Evolutionary conservation across 2,888 invertebrate genomes (phyloP).

Genomic region (Yponomeuta cagnagella): DNA sequence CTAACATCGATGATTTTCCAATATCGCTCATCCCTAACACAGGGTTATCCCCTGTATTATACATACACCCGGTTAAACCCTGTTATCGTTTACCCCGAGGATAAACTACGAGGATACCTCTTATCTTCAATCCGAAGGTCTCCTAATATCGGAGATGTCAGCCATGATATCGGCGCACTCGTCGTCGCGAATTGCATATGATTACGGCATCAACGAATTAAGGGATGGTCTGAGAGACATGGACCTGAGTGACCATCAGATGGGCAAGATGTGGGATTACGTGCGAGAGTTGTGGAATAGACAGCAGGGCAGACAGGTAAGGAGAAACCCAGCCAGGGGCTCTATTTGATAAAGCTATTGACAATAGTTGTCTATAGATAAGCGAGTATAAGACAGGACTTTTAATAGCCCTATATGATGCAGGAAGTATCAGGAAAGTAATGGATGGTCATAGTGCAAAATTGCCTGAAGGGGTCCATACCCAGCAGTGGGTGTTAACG

Average conservation of each 20-base stretch:
- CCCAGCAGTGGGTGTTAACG: no score
- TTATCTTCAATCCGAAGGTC: conserved; percentile 35
- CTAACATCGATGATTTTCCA: no score
- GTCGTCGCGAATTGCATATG: conserved; percentile 68
- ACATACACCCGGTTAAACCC: no score
- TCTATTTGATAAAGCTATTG: not conserved
- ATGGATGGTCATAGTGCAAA: no score
- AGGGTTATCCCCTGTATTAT: no score
- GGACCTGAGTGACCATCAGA: conserved; percentile 66
- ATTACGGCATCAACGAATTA: conserved; percentile 67
- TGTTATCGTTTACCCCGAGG: no score
- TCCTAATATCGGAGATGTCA: conserved; percentile 73
- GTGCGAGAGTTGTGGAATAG: conserved; percentile 70
- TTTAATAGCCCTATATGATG: no score
- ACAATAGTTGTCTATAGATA: no score
- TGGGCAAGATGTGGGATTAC: conserved; percentile 73
- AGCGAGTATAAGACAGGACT: no score
- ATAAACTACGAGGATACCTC: not conserved
- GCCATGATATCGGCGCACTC: conserved; percentile 68
- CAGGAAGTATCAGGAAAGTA: no score
- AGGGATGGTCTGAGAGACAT: conserved; percentile 66
- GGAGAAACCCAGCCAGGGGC: not conserved
- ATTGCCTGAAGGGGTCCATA: no score
- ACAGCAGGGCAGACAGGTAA: conserved; percentile 68
- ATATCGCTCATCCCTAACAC: no score